Conservation (phyloP, 2,113 vertebrate genomes). For the Sorex araneus region DNA sequence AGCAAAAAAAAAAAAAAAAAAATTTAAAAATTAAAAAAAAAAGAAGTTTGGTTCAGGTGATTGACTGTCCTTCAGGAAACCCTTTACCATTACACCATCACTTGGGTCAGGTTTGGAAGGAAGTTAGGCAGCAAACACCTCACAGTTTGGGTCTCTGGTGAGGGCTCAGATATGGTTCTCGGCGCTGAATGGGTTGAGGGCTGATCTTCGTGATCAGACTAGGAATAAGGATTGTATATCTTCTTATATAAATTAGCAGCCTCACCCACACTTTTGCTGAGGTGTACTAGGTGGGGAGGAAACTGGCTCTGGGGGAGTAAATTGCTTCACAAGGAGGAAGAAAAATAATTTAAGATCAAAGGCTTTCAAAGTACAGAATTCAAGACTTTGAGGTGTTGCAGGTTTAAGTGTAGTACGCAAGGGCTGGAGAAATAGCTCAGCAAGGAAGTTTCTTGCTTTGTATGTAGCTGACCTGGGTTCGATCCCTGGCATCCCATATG, state of each 20-base stretch:
- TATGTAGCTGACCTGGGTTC: no score
- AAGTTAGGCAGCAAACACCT: background rate
- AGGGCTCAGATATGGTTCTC: background rate
- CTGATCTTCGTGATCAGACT: background rate
- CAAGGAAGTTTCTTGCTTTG: no score
- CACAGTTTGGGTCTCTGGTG: background rate
- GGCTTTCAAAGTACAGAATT: background rate
- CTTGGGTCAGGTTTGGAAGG: background rate
- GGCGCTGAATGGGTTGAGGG: background rate
- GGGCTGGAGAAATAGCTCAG: no score
- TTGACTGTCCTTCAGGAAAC: background rate
- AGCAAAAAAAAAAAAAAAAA: no score
- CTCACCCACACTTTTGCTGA: background rate
- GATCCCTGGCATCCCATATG: no score
- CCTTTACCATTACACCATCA: background rate
- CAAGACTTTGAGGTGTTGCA: background rate
- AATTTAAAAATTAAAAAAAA: no score
- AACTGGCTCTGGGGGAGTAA: background rate
- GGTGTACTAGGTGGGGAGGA: background rate
- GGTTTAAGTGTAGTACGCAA: background rate
- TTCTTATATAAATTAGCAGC: background rate
- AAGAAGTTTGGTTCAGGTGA: background rate
- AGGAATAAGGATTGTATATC: background rate
- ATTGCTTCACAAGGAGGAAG: slow-evolving; percentile 19
- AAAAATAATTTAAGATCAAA: background rate